phyloP scores from a whole-genome alignment of 2,888 invertebrate genomes.

The Herminia tarsipennalis region DNA sequence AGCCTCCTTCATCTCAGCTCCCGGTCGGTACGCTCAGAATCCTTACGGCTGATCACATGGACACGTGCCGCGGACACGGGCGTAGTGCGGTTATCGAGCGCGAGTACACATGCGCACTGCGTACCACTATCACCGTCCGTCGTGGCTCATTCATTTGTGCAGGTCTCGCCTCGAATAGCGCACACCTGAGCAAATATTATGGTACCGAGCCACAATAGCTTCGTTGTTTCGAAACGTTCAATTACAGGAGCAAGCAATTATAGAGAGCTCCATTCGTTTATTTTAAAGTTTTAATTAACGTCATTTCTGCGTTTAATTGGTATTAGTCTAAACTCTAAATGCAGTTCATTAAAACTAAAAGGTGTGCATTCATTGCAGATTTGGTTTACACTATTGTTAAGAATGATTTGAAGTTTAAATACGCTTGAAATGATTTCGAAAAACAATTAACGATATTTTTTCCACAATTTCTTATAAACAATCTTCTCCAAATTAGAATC shows the following conservation, averaged over 20 bases:
- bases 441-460: no score
- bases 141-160: conserved; percentile 76
- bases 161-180: conserved; percentile 57
- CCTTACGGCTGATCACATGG: conserved; percentile 58
- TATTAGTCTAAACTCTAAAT: neutral
- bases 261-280: conserved; percentile 25
- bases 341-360: no score
- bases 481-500: no score
- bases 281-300: conserved; percentile 20
- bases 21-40: conserved; percentile 38
- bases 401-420: no score
- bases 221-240: conserved; percentile 66
- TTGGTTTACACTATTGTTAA: no score
- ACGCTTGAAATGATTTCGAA: no score
- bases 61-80: conserved; percentile 72
- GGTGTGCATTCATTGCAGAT: no score
- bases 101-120: conserved; percentile 79
- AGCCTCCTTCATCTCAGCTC: conserved; percentile 70
- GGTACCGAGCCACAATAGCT: conserved; percentile 63
- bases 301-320: conserved; percentile 6
- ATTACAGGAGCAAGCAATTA: conserved; percentile 48
- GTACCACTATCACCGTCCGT: conserved; percentile 36
- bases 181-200: conserved; percentile 84
- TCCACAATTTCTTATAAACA: no score
- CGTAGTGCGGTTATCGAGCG: conserved; percentile 81